A percentile compares a stretch with the other conserved stretches of the same genome.
Conservation (phyloP, 2,888 invertebrate genomes). For the Agrochola lychnidis region DNA sequence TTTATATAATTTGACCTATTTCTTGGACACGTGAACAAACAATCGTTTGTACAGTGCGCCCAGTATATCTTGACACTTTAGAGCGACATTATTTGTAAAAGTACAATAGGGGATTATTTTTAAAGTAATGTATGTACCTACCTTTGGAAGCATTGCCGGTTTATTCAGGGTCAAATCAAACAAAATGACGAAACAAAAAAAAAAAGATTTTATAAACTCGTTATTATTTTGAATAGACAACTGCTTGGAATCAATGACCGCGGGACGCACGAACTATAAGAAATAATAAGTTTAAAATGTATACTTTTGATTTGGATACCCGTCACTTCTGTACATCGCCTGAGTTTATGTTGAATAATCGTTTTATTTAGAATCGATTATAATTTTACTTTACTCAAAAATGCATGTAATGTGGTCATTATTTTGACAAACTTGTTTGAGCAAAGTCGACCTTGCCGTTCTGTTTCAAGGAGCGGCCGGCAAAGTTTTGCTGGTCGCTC, state of each 20-base stretch:
- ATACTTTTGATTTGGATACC: neutral
- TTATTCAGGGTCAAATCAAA: neutral
- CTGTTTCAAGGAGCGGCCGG: no score
- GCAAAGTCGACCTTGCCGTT: no score
- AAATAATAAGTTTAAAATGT: neutral
- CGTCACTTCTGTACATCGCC: neutral
- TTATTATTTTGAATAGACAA: neutral
- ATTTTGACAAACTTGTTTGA: no score
- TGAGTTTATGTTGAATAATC: neutral
- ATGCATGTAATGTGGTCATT: no score
- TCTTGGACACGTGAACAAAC: constrained; percentile 35
- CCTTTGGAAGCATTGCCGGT: no score
- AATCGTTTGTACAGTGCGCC: neutral
- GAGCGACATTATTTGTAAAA: neutral
- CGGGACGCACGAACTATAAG: neutral
- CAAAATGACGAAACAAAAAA: neutral
- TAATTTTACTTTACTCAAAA: no score
- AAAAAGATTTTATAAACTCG: neutral
- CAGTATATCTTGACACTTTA: neutral
- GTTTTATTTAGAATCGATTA: neutral
- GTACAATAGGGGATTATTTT: neutral
- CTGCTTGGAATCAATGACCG: neutral
- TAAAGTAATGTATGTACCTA: neutral
- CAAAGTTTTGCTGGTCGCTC: no score
- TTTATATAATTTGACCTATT: constrained; percentile 47